phyloP scores from a whole-genome alignment of 2,797 vertebrate species.

The Clarias pachynema region DNA sequence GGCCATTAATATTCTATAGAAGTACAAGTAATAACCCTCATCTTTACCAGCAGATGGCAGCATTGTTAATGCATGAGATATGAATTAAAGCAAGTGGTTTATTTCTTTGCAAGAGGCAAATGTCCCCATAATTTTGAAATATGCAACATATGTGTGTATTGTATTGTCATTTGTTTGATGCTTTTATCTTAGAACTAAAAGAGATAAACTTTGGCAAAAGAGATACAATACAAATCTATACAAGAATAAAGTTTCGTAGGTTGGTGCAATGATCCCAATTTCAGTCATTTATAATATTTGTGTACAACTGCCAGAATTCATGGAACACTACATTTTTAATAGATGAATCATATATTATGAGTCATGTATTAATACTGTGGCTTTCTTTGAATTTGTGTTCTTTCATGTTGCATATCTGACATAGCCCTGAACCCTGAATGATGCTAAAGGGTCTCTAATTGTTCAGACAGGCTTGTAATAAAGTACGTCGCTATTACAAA shows the following conservation, averaged over 20 bases:
- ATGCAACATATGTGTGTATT: neutral
- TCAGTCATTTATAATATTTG: conserved; percentile 4
- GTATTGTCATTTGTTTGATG: neutral
- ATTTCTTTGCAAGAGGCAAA: neutral
- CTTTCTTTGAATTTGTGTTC: conserved; percentile 21
- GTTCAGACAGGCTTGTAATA: conserved; percentile 28
- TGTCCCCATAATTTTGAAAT: neutral
- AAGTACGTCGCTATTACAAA: neutral
- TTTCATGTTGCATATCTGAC: neutral
- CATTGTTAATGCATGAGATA: neutral
- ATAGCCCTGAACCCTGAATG: neutral
- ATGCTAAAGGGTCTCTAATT: neutral
- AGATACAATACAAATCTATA: neutral
- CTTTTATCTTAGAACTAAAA: neutral
- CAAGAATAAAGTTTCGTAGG: neutral
- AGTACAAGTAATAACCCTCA: too few species aligned
- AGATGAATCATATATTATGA: conserved; percentile 23
- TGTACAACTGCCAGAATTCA: neutral
- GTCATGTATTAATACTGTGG: conserved; percentile 2
- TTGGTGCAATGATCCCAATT: neutral
- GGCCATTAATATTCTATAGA: neutral
- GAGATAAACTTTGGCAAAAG: too few species aligned
- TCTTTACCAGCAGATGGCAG: conserved; percentile 17
- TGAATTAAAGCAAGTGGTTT: neutral
- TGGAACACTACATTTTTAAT: neutral